Evolutionary conservation across 2,113 vertebrate species (phyloP), one percentile per base, ranked within the genome.

Genomic region (Cichladusa arquata): DNA sequence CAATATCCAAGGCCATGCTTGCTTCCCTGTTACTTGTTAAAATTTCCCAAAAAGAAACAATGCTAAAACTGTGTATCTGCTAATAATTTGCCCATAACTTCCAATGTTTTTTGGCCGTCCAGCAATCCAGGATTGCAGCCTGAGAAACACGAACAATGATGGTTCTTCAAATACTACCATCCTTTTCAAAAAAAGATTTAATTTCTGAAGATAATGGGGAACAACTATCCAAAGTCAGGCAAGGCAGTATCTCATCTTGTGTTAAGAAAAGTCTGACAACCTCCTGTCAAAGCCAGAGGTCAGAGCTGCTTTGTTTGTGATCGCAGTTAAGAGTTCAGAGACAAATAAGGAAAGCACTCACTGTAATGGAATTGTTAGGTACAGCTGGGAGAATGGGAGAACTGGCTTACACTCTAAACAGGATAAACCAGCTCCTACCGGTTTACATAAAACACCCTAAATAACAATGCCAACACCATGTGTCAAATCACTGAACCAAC

Each of bases 381-480:
- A 77, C 38, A 64, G 64, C 36, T 80, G 78, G 4, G 9, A 69
- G 47, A 95, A 94, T 16, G 44, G 58, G 34, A 88, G 85, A 90
- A 82, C 17, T 18, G 50, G 58, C 64, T 93, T 77, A 54, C 19
- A 71, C 76, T 81, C 71, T 36, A 64, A 97, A 93, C 93, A 95
- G 95, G 85, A 94, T 86, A 93, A 95, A 96, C 94, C 86, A 96
- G 93, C 79, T 96, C 76, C 45, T 44, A 71, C 72, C 8, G 47
- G 88, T 93, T 96, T 83, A 94, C 31, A 71, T 77, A 88, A 90
- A 95, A 77, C 25, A 8, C 47, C 84, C 87, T 70, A 42, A 72
- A 88, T 66, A 93, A 92, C 88, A 83, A 88, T 84, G 88, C 76
- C 88, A 91, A 38, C 81, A 51, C 56, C 6, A 24, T 57, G 45